Base-by-base conservation (phyloP, 2,888 invertebrate species). In the Criorhina ranunculi region DNA sequence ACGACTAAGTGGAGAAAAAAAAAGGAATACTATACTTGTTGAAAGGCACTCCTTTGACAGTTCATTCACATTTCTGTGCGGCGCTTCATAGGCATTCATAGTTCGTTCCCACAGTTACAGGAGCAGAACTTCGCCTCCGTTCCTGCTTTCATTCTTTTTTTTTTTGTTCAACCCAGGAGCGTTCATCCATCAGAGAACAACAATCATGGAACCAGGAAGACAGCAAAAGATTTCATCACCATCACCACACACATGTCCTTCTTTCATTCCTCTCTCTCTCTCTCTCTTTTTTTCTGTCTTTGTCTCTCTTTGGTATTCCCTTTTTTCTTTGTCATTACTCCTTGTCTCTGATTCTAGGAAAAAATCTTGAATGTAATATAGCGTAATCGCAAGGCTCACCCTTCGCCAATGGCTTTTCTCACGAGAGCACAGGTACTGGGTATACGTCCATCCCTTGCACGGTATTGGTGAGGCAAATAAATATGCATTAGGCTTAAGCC, bases 21-120 rank as follows among this genome's bases (percentile, higher is more conserved):
- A 85, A 49, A 80, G 76, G 80, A 85, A 85, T 85, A 85, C 85
- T 85, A 85, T 85, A 85, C 85, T 85, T 85, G 85, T 85, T 85
- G 85, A 80, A 62, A 69, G 51, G 46, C 76, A 70, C 44, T 83
- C 19, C 19, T 76, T 64, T 79, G 66, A 75, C 85, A 85, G 85
- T 85, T 85, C 85, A 85, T 85, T 85, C 85, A 85, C 85, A 85
- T 85, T 85, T 78, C 62, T 78, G 62, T 46, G 24, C 53, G 62
- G 51, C 59, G 29, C 53, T 77, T 69, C 75, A 51, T 79, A 79
- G 78, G 80, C 85, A 85, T 85, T 85, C 85, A 85, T 85, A 76
- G 85, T 85, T 85, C 75, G 62, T 70, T 82, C 62, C 80, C 80
- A 81, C 75, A 75, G 44, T 73, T 73, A 66, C 79, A 73, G 29